Conservation (phyloP, 1,140 invertebrate genomes). For the Nephotettix cincticeps region DNA sequence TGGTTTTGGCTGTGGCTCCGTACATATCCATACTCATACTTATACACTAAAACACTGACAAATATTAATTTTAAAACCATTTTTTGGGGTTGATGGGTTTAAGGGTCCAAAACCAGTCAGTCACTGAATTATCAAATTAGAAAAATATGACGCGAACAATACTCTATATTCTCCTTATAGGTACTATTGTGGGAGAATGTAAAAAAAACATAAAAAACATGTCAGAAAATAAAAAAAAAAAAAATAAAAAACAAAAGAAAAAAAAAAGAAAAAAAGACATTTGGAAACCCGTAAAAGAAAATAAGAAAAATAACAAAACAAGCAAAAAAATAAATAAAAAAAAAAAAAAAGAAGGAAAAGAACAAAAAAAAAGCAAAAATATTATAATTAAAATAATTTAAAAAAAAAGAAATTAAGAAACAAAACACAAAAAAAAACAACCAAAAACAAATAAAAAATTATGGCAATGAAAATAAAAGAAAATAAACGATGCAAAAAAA, state of each 20-base stretch:
- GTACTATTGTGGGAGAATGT: too few relatives aligned
- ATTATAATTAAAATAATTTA: not conserved
- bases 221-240: not conserved
- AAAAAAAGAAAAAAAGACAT: not conserved
- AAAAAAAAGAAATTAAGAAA: not conserved
- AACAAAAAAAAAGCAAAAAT: not conserved
- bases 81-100: too few relatives aligned
- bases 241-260: too few relatives aligned
- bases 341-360: not conserved
- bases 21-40: too few relatives aligned
- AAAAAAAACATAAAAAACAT: not conserved
- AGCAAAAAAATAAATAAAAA: not conserved
- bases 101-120: too few relatives aligned
- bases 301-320: not conserved
- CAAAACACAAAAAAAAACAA: not conserved
- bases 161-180: too few relatives aligned
- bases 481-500: not conserved
- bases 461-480: not conserved
- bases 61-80: too few relatives aligned
- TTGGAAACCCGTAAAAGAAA: not conserved
- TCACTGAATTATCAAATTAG: too few relatives aligned
- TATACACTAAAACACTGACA: too few relatives aligned
- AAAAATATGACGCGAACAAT: too few relatives aligned
- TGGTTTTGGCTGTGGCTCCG: too few relatives aligned
- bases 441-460: not conserved